Evolutionary conservation across 2,797 vertebrate species (phyloP).

Genomic region (Calcarius lapponicus): DNA sequence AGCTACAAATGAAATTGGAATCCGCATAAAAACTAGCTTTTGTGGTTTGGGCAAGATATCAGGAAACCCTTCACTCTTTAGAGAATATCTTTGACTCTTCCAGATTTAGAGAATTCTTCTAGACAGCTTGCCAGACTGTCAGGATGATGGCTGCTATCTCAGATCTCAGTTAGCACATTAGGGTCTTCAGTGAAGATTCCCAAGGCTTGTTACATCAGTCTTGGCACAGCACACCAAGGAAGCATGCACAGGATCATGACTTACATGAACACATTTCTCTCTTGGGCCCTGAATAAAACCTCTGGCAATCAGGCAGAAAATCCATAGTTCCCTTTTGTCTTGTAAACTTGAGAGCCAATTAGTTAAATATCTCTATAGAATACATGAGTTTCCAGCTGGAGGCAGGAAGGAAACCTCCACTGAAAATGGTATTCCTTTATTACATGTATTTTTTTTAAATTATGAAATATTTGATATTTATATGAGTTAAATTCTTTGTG

Average conservation of each 20-base stretch:
- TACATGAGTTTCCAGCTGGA: constrained; percentile 10
- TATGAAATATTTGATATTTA: neutral
- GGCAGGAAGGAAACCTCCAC: neutral
- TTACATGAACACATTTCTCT: constrained; percentile 12
- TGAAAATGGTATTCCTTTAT: neutral
- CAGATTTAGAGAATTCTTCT: neutral
- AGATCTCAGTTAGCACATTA: constrained; percentile 11
- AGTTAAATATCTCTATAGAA: neutral
- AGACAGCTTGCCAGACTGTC: constrained; percentile 10
- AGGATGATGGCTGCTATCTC: neutral
- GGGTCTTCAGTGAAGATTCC: constrained; percentile 13
- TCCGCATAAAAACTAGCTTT: neutral
- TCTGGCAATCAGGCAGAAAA: constrained; percentile 3
- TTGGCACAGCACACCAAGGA: neutral
- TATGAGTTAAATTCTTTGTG: neutral
- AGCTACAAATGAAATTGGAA: neutral
- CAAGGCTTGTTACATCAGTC: constrained; percentile 22
- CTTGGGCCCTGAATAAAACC: neutral
- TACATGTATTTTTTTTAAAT: neutral
- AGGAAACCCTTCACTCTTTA: neutral
- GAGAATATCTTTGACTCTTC: neutral
- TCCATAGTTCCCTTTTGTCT: neutral
- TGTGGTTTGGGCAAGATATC: neutral
- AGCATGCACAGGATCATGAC: neutral
- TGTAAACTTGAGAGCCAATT: constrained; percentile 27